Evolutionary conservation across 2,797 vertebrate genomes (phyloP).

Genomic region (Amazona ochrocephala): DNA sequence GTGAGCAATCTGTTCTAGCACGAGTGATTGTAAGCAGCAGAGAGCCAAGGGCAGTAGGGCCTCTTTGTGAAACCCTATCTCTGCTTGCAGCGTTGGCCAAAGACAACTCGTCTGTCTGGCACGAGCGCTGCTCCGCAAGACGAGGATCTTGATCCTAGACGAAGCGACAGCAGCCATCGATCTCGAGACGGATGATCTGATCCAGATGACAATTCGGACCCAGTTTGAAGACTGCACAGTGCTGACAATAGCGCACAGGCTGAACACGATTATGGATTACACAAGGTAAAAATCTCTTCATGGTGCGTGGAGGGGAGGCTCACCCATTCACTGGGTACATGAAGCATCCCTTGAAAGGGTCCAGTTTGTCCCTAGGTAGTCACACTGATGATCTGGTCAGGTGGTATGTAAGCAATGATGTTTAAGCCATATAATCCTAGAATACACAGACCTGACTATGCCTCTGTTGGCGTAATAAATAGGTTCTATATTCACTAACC

Average conservation of each 20-base stretch:
- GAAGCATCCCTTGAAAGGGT: neutral
- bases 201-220: conserved; percentile 93
- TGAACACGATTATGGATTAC: conserved; percentile 99
- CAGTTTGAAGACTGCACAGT: conserved; percentile 94
- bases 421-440: neutral
- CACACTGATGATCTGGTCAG: neutral
- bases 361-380: neutral
- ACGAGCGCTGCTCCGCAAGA: conserved; percentile 93
- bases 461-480: neutral
- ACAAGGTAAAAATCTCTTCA: conserved; percentile 80
- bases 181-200: conserved; percentile 94
- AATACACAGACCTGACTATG: neutral
- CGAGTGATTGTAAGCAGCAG: neutral
- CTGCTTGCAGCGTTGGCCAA: conserved; percentile 87
- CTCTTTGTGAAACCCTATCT: neutral
- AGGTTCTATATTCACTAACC: neutral
- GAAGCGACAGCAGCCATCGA: conserved; percentile 96
- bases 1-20: neutral
- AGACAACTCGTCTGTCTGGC: conserved; percentile 95
- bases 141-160: conserved; percentile 89
- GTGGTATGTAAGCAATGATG: neutral
- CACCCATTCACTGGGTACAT: accelerated
- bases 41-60: neutral
- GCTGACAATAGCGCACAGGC: conserved; percentile 95
- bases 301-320: accelerated